phyloP scores from a whole-genome alignment of 2,113 vertebrate species.

The Tiliqua scincoides region DNA sequence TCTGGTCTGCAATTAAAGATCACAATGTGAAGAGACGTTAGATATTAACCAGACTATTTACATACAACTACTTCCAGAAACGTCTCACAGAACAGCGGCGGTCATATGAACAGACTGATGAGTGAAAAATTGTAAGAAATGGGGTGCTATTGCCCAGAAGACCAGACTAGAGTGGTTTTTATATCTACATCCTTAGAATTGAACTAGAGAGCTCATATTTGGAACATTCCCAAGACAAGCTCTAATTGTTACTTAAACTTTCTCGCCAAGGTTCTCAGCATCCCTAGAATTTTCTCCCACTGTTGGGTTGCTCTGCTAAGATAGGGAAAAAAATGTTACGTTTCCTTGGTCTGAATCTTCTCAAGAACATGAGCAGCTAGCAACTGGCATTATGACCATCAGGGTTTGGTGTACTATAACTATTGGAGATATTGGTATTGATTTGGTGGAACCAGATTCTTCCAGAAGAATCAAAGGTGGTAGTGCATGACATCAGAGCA shows the following conservation, averaged over 20 bases:
- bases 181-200: background rate
- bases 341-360: background rate
- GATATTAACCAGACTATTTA: too few relatives aligned
- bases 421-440: background rate
- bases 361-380: background rate
- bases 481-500: background rate
- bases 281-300: background rate
- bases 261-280: background rate
- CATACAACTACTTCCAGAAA: too few relatives aligned
- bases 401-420: background rate
- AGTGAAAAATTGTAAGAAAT: background rate
- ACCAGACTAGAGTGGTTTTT: background rate
- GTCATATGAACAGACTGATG: background rate
- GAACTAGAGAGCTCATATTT: background rate
- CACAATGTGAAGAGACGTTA: too few relatives aligned
- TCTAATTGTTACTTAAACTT: too few relatives aligned
- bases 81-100: too few relatives aligned
- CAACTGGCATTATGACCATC: background rate
- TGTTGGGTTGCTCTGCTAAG: background rate
- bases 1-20: too few relatives aligned
- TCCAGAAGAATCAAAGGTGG: too few relatives aligned
- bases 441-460: background rate
- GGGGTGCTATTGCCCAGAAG: background rate
- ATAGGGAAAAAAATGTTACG: background rate
- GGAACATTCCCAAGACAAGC: too few relatives aligned